phyloP scores from a whole-genome alignment of 2,888 invertebrate species.

The Dicycla oo region DNA sequence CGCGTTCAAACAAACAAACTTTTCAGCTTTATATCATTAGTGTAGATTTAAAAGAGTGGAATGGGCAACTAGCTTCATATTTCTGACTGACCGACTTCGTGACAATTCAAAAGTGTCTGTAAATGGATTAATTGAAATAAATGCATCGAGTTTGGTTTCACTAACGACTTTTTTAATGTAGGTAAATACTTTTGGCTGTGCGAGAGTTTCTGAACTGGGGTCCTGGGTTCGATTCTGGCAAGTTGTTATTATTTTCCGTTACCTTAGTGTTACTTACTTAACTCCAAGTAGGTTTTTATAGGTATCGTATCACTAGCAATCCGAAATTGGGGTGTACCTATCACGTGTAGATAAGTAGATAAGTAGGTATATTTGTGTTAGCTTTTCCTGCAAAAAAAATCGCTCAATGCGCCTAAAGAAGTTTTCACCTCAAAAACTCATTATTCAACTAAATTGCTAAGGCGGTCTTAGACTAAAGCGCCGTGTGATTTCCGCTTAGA shows the following conservation, averaged over 20 bases:
- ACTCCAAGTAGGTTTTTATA: not conserved
- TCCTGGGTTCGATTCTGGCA: not conserved
- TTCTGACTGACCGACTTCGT: not conserved
- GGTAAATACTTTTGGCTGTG: not conserved
- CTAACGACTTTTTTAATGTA: too few species aligned
- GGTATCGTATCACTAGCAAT: not conserved
- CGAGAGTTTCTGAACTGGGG: not conserved
- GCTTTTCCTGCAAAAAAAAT: not conserved
- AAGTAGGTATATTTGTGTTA: too few species aligned
- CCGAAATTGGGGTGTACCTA: not conserved
- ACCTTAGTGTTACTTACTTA: not conserved
- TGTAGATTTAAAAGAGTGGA: too few species aligned
- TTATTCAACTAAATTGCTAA: not conserved
- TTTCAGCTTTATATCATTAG: too few species aligned
- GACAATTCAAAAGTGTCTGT: not conserved
- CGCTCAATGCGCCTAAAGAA: too few species aligned
- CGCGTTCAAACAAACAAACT: too few species aligned
- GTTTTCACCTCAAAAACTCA: too few species aligned
- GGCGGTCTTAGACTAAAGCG: not conserved
- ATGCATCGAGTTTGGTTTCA: too few species aligned
- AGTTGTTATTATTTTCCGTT: not conserved
- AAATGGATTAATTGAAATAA: not conserved
- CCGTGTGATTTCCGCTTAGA: not conserved
- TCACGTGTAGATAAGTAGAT: too few species aligned
- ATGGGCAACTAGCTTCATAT: too few species aligned